Evolutionary conservation across 2,888 invertebrate species (phyloP).

Genomic region (Euspilapteryx auroguttella): DNA sequence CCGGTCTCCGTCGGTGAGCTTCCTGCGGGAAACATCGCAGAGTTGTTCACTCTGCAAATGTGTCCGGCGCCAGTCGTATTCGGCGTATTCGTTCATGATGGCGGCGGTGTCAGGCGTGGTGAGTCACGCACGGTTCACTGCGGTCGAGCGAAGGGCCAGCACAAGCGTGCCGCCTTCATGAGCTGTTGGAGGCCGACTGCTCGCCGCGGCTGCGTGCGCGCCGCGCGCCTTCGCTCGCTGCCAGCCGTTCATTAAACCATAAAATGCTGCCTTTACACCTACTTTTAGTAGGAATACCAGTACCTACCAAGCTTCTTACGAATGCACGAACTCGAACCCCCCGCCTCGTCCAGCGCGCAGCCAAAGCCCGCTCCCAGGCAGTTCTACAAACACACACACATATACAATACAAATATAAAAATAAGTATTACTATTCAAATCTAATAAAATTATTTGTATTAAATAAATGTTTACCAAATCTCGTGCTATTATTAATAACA

Average conservation of each 20-base stretch:
- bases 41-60: conserved; percentile 47
- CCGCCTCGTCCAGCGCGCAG: no score
- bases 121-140: conserved; percentile 49
- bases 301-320: no score
- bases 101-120: conserved; percentile 29
- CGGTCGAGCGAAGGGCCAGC: conserved; percentile 28
- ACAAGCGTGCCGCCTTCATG: conserved; percentile 55
- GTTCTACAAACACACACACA: conserved; percentile 9
- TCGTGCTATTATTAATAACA: no score
- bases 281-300: no score
- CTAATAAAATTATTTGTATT: no score
- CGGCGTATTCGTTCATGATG: conserved; percentile 65
- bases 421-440: no score
- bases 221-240: conserved; percentile 33
- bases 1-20: conserved; percentile 41
- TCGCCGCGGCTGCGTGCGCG: conserved; percentile 35
- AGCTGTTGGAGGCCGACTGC: conserved; percentile 51
- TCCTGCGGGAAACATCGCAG: conserved; percentile 39
- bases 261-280: conserved; percentile 32
- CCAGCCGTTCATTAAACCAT: conserved; percentile 56
- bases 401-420: no score
- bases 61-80: conserved; percentile 62
- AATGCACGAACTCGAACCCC: no score
- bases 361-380: conserved; percentile 12
- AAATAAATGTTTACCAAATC: no score